Conservation (phyloP, 2,797 vertebrate species). For the Gallirallus australis region DNA sequence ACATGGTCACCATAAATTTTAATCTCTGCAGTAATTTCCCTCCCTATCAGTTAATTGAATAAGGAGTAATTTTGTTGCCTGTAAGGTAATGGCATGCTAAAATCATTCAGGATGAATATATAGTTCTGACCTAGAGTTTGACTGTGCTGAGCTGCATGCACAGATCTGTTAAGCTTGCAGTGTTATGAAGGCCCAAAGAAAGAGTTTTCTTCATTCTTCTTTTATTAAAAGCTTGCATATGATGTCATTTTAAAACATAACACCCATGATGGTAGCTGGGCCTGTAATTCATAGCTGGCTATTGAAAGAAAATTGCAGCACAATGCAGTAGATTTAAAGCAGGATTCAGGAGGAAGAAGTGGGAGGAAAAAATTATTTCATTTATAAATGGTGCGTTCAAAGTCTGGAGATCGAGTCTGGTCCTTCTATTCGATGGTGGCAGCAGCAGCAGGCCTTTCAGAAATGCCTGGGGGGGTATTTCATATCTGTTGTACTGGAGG, state of each 20-base stretch:
- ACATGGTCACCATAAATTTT: neutral
- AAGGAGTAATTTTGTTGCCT: neutral
- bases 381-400: neutral
- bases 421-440: neutral
- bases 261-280: neutral
- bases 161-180: neutral
- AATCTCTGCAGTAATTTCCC: neutral
- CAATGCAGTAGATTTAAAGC: neutral
- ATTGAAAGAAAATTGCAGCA: neutral
- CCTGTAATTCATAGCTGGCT: neutral
- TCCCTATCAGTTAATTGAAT: neutral
- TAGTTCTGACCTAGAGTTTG: neutral
- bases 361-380: neutral
- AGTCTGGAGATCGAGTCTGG: neutral
- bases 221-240: neutral
- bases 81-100: neutral
- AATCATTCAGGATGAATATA: neutral
- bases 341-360: neutral
- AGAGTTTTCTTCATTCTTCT: neutral
- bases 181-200: neutral
- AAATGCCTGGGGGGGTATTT: neutral
- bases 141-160: neutral
- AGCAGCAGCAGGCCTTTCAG: neutral
- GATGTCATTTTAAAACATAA: neutral
- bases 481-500: neutral